phyloP scores from a whole-genome alignment of 2,888 invertebrate species.

The Eupithecia exiguata region DNA sequence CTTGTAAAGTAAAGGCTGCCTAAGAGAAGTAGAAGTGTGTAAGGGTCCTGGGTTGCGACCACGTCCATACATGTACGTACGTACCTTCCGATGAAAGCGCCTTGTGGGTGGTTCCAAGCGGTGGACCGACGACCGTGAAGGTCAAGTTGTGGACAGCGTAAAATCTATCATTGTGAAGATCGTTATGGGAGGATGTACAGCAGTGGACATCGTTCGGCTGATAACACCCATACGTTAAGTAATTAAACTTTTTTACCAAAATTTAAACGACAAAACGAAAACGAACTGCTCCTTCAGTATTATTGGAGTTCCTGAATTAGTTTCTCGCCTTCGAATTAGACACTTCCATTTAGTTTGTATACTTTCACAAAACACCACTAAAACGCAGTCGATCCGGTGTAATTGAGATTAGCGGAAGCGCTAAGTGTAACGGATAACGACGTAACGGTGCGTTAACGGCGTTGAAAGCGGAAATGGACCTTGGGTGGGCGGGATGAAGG shows the following conservation, averaged over 20 bases:
- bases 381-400: conserved; percentile 37
- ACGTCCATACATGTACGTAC: too few species aligned
- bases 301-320: background rate
- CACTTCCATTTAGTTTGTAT: conserved; percentile 27
- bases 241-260: background rate
- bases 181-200: too few species aligned
- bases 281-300: background rate
- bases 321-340: background rate
- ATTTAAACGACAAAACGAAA: background rate
- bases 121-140: too few species aligned
- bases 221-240: too few species aligned
- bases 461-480: conserved; percentile 42
- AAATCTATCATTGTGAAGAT: too few species aligned
- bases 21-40: too few species aligned
- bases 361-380: conserved; percentile 30
- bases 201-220: too few species aligned
- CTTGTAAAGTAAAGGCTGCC: too few species aligned
- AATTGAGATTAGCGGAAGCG: conserved; percentile 47
- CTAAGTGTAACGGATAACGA: conserved; percentile 47
- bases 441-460: conserved; percentile 46
- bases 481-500: conserved; percentile 33
- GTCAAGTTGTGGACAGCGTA: too few species aligned
- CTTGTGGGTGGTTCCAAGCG: too few species aligned
- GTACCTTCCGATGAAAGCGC: too few species aligned
- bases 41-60: too few species aligned